Base-by-base conservation (phyloP, 2,113 vertebrate genomes). In the Gambusia affinis region DNA sequence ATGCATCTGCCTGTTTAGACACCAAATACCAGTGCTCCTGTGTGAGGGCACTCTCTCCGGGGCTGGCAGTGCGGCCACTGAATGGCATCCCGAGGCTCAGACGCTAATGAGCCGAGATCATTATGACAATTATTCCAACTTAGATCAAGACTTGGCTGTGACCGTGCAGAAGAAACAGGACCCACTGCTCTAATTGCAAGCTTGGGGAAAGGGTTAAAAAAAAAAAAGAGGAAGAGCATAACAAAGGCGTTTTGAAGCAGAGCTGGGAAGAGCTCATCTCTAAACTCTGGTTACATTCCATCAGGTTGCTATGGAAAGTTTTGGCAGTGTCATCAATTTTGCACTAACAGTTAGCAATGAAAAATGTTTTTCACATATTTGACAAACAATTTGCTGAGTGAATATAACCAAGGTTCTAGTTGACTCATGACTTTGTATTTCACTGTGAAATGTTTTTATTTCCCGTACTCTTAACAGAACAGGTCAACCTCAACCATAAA, bases 41-140 rank as follows among this genome's bases (percentile, higher is more conserved):
- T 82, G 60, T 84, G 64, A 83, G 78, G 85, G 78, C 60, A 39
- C 84, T 84, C 84, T 84, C 75, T 82, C 51, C 51, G 76, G 82
- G 75, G 84, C 74, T 92, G 79, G 78, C 72, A 79, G 76, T 64
- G 68, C 79, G 39, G 76, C 64, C 76, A 73, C 78, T 75, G 85
- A 90, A 91, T 79, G 71, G 75, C 86, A 88, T 90, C 85, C 86
- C 66, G 61, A 80, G 86, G 85, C 76, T 88, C 19, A 31, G 62
- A 84, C 81, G 2, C 82, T 90, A 93, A 93, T 86, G 88, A 93
- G 86, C 88, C 79, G 78, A 85, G 86, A 90, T 90, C 89, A 92
- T 92, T 91, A 94, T 72, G 27, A 86, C 92, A 93, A 93, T 93
- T 93, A 93, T 86, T 90, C 89, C 81, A 87, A 87, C 87, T 91